Conservation (phyloP, 2,113 vertebrate species). For the Misgurnus mizolepis region DNA sequence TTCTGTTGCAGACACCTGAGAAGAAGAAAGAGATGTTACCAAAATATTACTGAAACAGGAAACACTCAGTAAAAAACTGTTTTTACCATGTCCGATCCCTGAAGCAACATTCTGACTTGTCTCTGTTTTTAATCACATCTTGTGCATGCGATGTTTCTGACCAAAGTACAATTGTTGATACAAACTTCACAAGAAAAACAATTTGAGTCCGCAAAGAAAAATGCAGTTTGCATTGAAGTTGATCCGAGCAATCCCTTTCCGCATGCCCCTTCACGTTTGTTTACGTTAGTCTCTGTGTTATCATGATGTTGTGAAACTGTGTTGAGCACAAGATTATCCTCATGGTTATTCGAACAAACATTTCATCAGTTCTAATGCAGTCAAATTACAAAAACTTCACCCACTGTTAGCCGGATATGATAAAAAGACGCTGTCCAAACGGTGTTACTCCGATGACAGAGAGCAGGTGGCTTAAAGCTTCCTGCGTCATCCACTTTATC, state of each 20-base stretch:
- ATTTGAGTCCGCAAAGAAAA: neutral
- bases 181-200: neutral
- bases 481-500: constrained; percentile 41
- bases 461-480: constrained; percentile 39
- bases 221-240: neutral
- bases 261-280: neutral
- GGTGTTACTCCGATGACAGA: constrained; percentile 9
- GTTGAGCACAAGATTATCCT: neutral
- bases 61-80: neutral
- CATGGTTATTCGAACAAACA: neutral
- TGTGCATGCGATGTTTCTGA: neutral
- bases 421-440: neutral
- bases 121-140: constrained; percentile 17
- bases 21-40: neutral
- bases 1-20: constrained; percentile 85
- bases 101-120: constrained; percentile 65
- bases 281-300: neutral
- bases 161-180: constrained; percentile 1
- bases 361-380: neutral
- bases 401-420: neutral
- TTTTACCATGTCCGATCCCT: constrained; percentile 68
- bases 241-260: neutral
- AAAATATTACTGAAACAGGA: neutral
- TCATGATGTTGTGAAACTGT: neutral
- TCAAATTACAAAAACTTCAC: neutral